Evolutionary conservation across 2,888 invertebrate genomes (phyloP).

Genomic region (Sesia apiformis): DNA sequence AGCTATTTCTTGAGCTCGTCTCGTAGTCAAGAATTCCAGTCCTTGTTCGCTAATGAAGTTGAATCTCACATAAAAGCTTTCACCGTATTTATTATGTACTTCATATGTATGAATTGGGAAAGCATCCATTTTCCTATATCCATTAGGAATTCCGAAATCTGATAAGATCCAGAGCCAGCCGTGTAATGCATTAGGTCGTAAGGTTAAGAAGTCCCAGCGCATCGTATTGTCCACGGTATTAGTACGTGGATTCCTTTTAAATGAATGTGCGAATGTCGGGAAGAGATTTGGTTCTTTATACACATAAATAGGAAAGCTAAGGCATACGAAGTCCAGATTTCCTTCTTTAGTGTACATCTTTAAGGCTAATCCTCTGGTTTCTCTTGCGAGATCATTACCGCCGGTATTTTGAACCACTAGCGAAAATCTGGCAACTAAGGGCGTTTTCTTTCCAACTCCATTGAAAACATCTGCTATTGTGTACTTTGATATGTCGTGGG

Average conservation of each 20-base stretch:
- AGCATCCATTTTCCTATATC: slow-evolving; percentile 90
- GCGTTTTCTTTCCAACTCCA: slow-evolving; percentile 68
- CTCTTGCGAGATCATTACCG: slow-evolving; percentile 59
- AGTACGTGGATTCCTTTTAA: slow-evolving; percentile 92
- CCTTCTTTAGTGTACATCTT: slow-evolving; percentile 78
- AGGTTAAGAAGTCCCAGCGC: slow-evolving; percentile 91
- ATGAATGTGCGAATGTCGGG: slow-evolving; percentile 89
- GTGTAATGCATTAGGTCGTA: slow-evolving; percentile 86
- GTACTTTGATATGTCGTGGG: slow-evolving; percentile 79
- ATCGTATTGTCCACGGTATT: slow-evolving; percentile 87
- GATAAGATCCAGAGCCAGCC: slow-evolving; percentile 84
- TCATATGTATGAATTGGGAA: slow-evolving; percentile 92
- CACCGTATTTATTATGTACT: slow-evolving; percentile 79
- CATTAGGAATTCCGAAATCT: slow-evolving; percentile 92
- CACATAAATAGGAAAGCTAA: slow-evolving; percentile 90
- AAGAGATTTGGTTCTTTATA: slow-evolving; percentile 89
- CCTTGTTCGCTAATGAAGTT: slow-evolving; percentile 90
- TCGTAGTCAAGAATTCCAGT: slow-evolving; percentile 79
- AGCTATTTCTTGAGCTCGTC: slow-evolving; percentile 75
- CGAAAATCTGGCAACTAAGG: slow-evolving; percentile 68
- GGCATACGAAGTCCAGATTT: slow-evolving; percentile 89
- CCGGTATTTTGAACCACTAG: slow-evolving; percentile 77
- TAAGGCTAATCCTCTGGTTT: slow-evolving; percentile 47
- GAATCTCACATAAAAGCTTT: slow-evolving; percentile 85
- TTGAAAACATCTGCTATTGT: slow-evolving; percentile 70